Evolutionary conservation across 1,140 invertebrate genomes (phyloP).

Genomic region (Lepidurus apus): DNA sequence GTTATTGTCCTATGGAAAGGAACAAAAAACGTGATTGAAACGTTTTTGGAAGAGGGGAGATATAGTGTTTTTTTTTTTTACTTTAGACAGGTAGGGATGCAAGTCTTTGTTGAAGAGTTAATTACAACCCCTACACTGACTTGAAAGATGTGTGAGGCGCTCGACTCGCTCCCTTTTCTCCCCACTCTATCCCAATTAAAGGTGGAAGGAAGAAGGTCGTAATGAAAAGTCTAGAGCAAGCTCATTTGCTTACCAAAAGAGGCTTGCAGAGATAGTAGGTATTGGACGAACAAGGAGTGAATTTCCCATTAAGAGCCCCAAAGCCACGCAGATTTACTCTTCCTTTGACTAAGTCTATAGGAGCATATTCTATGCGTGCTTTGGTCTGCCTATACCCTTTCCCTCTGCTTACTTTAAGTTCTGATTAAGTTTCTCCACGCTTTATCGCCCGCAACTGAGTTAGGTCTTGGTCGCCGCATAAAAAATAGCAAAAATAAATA

Average conservation of each 20-base stretch:
- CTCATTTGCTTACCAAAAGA: constrained; percentile 8
- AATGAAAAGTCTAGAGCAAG: background rate
- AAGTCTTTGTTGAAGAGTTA: background rate
- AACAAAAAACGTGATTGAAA: background rate
- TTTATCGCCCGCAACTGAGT: background rate
- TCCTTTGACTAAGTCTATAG: background rate
- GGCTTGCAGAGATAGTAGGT: background rate
- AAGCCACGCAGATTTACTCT: background rate
- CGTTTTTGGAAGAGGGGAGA: background rate
- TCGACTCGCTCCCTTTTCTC: background rate
- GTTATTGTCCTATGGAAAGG: background rate
- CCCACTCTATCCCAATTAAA: background rate
- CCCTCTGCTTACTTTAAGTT: background rate
- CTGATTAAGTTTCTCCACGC: background rate
- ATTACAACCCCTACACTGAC: background rate
- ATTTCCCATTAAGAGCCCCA: constrained; percentile 1
- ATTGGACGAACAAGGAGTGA: background rate
- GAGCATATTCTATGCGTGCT: background rate
- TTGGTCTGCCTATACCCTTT: background rate
- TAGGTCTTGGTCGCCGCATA: too few species aligned
- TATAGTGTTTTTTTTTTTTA: background rate
- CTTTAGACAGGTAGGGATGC: background rate
- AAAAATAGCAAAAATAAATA: too few species aligned
- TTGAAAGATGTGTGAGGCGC: background rate
- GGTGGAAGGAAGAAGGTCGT: constrained; percentile 13